Conservation (phyloP, 2,113 vertebrate genomes). For the Mesitornis unicolor region DNA sequence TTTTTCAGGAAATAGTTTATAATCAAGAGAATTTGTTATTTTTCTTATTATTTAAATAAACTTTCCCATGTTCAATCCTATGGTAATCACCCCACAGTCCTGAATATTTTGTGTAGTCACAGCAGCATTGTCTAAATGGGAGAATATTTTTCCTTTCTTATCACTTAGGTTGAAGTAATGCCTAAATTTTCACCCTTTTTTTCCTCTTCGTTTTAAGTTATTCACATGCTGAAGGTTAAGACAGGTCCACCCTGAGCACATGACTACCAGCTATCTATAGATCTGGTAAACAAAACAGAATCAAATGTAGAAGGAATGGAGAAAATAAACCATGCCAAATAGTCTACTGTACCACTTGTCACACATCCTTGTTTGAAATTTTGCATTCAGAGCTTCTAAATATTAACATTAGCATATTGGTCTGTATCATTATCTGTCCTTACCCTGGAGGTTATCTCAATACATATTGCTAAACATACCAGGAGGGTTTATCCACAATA, state of each 20-base stretch:
- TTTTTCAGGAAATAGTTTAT: background rate
- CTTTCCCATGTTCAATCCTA: background rate
- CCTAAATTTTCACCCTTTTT: background rate
- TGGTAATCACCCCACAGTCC: background rate
- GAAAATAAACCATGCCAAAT: background rate
- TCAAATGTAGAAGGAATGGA: background rate
- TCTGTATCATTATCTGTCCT: background rate
- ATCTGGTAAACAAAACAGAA: background rate
- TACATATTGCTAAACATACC: background rate
- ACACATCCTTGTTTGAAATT: background rate
- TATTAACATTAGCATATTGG: background rate
- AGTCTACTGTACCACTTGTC: background rate
- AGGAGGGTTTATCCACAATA: background rate
- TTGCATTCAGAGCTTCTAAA: background rate
- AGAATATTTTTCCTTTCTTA: background rate
- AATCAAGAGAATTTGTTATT: background rate
- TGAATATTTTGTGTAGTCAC: background rate
- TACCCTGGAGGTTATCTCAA: background rate
- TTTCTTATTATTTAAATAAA: background rate
- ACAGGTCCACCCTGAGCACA: slow-evolving; percentile 27
- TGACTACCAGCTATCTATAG: slow-evolving; percentile 5
- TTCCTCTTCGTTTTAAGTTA: background rate
- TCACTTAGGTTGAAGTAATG: background rate
- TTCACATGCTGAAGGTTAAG: slow-evolving; percentile 25
- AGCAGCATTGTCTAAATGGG: background rate